Percentiles rank a stretch among this genome's conserved stretches.
Evolutionary conservation across 2,888 invertebrate species (phyloP).

Genomic region (Dolichopus griseipennis): DNA sequence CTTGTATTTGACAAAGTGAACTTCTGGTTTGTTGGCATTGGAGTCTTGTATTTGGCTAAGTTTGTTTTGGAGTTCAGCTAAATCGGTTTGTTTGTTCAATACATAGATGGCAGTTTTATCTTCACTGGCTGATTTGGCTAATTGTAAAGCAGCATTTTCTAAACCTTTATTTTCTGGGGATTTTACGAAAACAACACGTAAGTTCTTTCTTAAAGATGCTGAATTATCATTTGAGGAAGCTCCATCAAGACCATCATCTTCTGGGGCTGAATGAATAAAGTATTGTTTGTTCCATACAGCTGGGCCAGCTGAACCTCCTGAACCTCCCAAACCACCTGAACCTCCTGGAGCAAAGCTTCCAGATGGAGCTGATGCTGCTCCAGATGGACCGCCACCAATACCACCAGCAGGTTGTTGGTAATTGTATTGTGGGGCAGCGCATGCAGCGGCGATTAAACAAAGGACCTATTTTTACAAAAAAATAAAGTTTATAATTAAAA

Average conservation of each 20-base stretch:
- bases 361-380: background rate
- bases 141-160: conserved; percentile 29
- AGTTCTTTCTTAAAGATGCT: conserved; percentile 30
- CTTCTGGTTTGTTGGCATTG: conserved; percentile 29
- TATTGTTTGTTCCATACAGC: conserved; percentile 35
- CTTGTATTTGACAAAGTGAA: conserved; percentile 31
- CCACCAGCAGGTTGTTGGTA: conserved; percentile 5
- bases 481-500: background rate
- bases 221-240: conserved; percentile 15
- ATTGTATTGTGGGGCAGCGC: conserved; percentile 20
- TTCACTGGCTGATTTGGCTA: conserved; percentile 31
- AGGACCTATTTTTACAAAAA: conserved; percentile 23
- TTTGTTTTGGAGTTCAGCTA: conserved; percentile 27
- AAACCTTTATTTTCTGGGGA: conserved; percentile 29
- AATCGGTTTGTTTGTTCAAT: conserved; percentile 31
- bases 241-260: conserved; percentile 32
- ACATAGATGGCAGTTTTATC: conserved; percentile 38
- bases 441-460: conserved; percentile 25
- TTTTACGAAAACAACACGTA: conserved; percentile 38
- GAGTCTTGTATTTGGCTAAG: conserved; percentile 26
- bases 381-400: too few relatives aligned
- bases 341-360: background rate
- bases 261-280: conserved; percentile 36
- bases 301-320: background rate
- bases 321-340: too few relatives aligned